Conservation (phyloP, 2,888 invertebrate species). For the Sisyra nigra region DNA sequence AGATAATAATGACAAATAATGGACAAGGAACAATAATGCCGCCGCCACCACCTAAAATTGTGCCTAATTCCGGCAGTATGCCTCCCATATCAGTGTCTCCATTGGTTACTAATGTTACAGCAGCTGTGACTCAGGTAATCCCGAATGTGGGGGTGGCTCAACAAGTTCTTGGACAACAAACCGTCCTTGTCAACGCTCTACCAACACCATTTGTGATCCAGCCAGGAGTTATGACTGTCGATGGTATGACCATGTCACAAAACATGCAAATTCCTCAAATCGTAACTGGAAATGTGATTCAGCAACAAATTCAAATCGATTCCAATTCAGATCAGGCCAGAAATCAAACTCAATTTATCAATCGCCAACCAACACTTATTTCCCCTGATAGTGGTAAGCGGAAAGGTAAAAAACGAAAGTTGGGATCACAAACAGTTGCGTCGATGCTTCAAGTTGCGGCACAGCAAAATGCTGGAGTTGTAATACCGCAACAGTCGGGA, state of each 20-base stretch:
- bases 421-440: constrained; percentile 47
- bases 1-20: constrained; percentile 48
- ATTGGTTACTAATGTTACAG: constrained; percentile 47
- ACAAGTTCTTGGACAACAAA: constrained; percentile 55
- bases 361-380: constrained; percentile 23
- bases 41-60: constrained; percentile 39
- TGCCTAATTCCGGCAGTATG: constrained; percentile 28
- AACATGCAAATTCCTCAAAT: constrained; percentile 54
- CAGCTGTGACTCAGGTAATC: constrained; percentile 45
- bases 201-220: constrained; percentile 65
- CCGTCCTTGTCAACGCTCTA: constrained; percentile 65
- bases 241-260: constrained; percentile 51
- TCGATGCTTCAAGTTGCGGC: constrained; percentile 53
- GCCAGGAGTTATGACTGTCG: constrained; percentile 60
- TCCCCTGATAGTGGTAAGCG: constrained; percentile 54
- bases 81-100: constrained; percentile 44
- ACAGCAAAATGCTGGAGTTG: constrained; percentile 43
- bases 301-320: constrained; percentile 36
- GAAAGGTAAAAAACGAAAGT: constrained; percentile 58
- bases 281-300: constrained; percentile 44
- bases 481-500: constrained; percentile 31
- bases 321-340: constrained; percentile 32
- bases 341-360: constrained; percentile 18
- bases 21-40: constrained; percentile 43
- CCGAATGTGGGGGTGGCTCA: constrained; percentile 45